A percentile compares a stretch with the other conserved stretches of the same genome.
These are phyloP conservation scores for Siniperca chuatsi DNA, from an alignment of 2,113 vertebrate genomes.

Conservation along the genomic window DNA sequence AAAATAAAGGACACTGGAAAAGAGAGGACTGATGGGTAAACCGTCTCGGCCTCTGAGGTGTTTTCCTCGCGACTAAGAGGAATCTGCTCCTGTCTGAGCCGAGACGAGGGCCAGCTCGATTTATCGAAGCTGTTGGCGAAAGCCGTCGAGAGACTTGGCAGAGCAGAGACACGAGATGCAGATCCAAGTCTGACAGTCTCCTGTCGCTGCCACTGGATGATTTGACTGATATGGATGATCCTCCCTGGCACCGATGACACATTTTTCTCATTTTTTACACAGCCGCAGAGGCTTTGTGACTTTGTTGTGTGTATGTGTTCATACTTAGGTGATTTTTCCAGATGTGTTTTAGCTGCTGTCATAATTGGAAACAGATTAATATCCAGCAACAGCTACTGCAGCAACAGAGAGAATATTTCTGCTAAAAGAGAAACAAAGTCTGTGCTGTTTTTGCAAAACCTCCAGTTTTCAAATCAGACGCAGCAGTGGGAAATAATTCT, in stretches of 20 bases:
- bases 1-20: background rate
- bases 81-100: slow-evolving; percentile 4
- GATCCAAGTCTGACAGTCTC: slow-evolving; percentile 15
- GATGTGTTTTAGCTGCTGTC: slow-evolving; percentile 15
- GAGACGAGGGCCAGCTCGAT: background rate
- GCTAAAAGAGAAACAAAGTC: background rate
- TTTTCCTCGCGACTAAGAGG: slow-evolving; percentile 8
- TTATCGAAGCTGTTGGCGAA: slow-evolving; percentile 27
- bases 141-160: slow-evolving; percentile 22
- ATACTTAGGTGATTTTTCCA: slow-evolving; percentile 28
- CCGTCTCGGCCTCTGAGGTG: background rate
- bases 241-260: background rate
- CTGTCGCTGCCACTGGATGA: background rate
- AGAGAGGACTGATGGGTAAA: background rate
- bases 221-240: slow-evolving; percentile 16
- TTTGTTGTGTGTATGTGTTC: background rate
- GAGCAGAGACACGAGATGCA: background rate
- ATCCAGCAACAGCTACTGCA: slow-evolving; percentile 32
- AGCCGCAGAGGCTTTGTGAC: background rate
- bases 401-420: background rate
- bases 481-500: background rate
- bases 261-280: background rate
- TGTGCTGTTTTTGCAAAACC: background rate
- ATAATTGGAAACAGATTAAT: slow-evolving; percentile 35
- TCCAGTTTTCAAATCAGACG: slow-evolving; percentile 12